Evolutionary conservation across 2,113 vertebrate genomes (phyloP), one percentile per base, ranked within the genome.

Genomic region (Gavialis gangeticus): DNA sequence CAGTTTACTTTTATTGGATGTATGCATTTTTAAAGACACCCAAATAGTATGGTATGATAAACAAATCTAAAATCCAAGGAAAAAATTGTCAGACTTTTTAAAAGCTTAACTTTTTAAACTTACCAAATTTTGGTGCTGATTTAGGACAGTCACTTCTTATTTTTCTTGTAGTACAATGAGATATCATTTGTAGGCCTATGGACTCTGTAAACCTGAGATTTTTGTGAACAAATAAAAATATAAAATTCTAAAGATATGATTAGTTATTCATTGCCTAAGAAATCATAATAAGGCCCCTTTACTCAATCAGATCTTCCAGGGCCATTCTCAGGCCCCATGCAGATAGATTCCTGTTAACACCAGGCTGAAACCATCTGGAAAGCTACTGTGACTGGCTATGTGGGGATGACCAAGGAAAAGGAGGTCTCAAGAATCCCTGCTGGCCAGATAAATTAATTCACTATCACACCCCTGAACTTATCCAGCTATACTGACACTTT

Each of bases 51-150:
- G 6, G 46, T 46, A 46, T 46, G 46, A 46, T 46, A 46, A 46
- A 16, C 18, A 27, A 87, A 84, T 83, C 2, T 11, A 89, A 93
- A 79, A 82, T 15, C 56, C 2, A 57, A 87, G 12, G 30, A 76
- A 91, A 91, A 79, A 9, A 34, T 34, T 46, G 46, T 46, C 46
- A 46, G 46, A 46, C 46, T 46, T 46, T 46, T 46, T 46, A 46
- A 46, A 46, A 46, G 6, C n/a, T 79, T 62, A 15, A 16, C 6
- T 34, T 85, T 55, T 87, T 79, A 18, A 89, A 96, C 98, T 99
- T 97, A 99, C 99, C 99, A 98, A 99, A 99, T 96, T 97, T 99
- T 83, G 89, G 91, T 91, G 97, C 97, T 92, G 99, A 98, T 85
- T 96, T 98, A 90, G 98, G 97, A 78, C 98, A 98, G 97, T 99